Conservation (phyloP, 2,113 vertebrate genomes). For the Cephalophus harveyi region DNA sequence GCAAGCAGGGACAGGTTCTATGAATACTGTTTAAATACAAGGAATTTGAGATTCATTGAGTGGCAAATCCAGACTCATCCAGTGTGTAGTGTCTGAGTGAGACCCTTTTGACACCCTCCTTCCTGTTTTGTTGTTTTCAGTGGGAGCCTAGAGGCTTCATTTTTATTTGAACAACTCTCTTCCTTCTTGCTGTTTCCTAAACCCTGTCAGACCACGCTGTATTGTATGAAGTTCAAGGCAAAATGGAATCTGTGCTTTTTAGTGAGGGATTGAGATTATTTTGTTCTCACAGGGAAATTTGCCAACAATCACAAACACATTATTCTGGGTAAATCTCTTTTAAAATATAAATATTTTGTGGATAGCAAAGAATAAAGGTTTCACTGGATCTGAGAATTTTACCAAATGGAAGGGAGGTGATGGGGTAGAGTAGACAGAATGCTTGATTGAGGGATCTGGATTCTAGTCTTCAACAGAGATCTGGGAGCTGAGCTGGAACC, state of each 20-base stretch:
- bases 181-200: background rate
- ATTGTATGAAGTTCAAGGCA: background rate
- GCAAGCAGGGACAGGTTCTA: slow-evolving; percentile 51
- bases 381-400: background rate
- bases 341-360: background rate
- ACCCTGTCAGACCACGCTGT: background rate
- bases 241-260: background rate
- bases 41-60: slow-evolving; percentile 55
- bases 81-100: background rate
- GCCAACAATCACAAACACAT: background rate
- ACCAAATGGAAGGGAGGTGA: background rate
- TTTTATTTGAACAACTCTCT: background rate
- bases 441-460: background rate
- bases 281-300: background rate
- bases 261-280: background rate
- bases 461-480: background rate
- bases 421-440: background rate
- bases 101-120: slow-evolving; percentile 15
- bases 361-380: background rate
- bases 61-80: slow-evolving; percentile 66
- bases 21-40: slow-evolving; percentile 43
- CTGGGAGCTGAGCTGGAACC: background rate
- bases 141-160: background rate
- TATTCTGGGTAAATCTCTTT: slow-evolving; percentile 18
- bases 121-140: background rate